Evolutionary conservation across 92 coral and sea anemone species (phyloP).

Genomic region (Porites lobata): DNA sequence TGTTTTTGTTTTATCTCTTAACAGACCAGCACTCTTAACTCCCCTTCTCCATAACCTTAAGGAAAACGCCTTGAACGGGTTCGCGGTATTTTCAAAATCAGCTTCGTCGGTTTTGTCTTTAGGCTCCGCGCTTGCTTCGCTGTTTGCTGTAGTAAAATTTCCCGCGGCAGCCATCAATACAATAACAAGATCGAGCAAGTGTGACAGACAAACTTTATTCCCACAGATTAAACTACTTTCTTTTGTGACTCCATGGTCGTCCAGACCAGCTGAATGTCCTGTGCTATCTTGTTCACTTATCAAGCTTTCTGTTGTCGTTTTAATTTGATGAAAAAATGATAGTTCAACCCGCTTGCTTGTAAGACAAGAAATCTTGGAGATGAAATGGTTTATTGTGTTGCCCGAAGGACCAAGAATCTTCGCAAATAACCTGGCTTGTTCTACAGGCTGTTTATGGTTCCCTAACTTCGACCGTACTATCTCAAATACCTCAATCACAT

Average conservation of each 20-base stretch:
- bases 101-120: neutral
- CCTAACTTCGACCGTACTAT: conserved; percentile 12
- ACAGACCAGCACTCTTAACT: neutral
- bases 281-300: neutral
- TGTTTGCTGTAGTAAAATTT: neutral
- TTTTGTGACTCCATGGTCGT: neutral
- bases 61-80: conserved; percentile 7
- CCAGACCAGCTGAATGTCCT: neutral
- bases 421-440: conserved; percentile 8
- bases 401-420: neutral
- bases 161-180: conserved; percentile 19
- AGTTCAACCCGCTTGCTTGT: neutral
- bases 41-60: conserved; percentile 11
- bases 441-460: neutral
- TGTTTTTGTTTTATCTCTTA: neutral
- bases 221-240: neutral
- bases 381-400: neutral
- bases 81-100: neutral
- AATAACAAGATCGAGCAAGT: conserved; percentile 29
- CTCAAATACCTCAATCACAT: neutral
- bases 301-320: conserved; percentile 1
- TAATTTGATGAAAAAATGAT: neutral
- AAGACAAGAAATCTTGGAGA: conserved; percentile 10
- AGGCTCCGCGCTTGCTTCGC: neutral
- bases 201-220: conserved; percentile 3